Base-by-base conservation (phyloP, 2,113 vertebrate genomes). In the Pseudopodoces humilis region DNA sequence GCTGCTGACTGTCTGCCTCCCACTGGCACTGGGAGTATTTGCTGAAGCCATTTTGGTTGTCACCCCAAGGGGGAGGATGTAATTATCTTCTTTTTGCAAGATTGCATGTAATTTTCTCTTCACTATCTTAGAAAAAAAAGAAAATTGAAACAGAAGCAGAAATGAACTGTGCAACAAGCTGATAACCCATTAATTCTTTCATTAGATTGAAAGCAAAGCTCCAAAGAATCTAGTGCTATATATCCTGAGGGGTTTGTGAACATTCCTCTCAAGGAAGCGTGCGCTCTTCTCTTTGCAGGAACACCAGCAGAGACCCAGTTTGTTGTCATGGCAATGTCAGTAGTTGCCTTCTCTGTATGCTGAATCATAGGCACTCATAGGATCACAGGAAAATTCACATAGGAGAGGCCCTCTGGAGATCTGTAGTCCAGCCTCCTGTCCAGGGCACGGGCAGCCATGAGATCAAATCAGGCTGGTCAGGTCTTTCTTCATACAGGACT, bases 291-390 rank as follows among this genome's bases (percentile, higher is more conserved):
- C 63, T 80, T 85, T 39, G 39, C 19, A 44, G 33, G 46, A 83
- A 69, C 27, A 80, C 24, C 63, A 76, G 83, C 75, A 87, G 22
- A 93, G 95, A 80, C 27, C 46, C 85, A 59, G 76, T 83, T 90
- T 88, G 86, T 94, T 94, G 95, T 74, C 92, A 88, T 92, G 92
- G 90, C 52, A 83, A 88, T 83, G 77, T 77, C 71, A 83, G 71
- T 44, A 59, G 55, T 30, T 93, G 50, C 58, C 16, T 92, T 58
- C 52, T 58, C 59, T 76, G 25, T 53, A 22, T 49, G n/a, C 37
- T 43, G 83, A 46, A 69, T 50, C 2, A 3, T n/a, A 60, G 58
- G 70, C 41, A 16, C 65, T 79, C 1, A 0, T 16, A 49, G 47
- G 39, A 70, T 80, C 46, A 35, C 1, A 35, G 70, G 21, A 83